Percentiles rank a stretch among this genome's conserved stretches.
phyloP scores from a whole-genome alignment of 2,113 vertebrate genomes.

The Hyperoodon ampullatus region DNA sequence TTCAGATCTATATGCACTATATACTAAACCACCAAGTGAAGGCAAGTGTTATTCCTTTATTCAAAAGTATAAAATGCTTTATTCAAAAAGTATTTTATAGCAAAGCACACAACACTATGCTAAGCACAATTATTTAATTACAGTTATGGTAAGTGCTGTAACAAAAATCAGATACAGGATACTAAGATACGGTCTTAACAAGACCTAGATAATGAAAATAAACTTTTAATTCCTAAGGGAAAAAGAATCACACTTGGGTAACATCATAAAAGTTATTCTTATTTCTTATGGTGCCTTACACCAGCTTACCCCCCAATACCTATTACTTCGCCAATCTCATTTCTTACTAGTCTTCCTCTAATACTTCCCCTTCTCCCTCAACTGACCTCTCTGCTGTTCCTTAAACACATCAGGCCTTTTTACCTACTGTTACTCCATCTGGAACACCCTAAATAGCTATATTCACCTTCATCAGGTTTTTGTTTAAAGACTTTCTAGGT shows the following conservation, averaged over 20 bases:
- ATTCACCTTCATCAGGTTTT: neutral
- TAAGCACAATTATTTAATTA: constrained; percentile 12
- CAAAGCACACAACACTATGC: neutral
- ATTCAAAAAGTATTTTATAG: neutral
- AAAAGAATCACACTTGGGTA: neutral
- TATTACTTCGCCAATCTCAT: neutral
- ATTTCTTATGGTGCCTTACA: neutral
- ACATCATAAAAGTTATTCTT: neutral
- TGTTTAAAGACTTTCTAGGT: neutral
- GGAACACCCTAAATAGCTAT: neutral
- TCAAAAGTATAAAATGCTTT: neutral
- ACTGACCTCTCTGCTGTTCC: neutral
- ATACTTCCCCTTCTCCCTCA: neutral
- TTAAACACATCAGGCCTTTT: neutral
- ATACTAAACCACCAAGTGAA: neutral
- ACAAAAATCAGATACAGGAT: neutral
- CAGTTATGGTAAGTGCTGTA: neutral
- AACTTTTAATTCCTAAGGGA: constrained; percentile 25
- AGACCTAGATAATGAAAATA: neutral
- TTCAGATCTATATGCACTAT: neutral
- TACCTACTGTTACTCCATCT: neutral
- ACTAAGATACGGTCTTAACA: neutral
- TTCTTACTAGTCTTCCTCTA: neutral
- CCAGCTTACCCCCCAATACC: neutral
- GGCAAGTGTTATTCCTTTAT: constrained; percentile 1